phyloP scores from a whole-genome alignment of 2,888 invertebrate species.

The Mimumesa dahlbomi region DNA sequence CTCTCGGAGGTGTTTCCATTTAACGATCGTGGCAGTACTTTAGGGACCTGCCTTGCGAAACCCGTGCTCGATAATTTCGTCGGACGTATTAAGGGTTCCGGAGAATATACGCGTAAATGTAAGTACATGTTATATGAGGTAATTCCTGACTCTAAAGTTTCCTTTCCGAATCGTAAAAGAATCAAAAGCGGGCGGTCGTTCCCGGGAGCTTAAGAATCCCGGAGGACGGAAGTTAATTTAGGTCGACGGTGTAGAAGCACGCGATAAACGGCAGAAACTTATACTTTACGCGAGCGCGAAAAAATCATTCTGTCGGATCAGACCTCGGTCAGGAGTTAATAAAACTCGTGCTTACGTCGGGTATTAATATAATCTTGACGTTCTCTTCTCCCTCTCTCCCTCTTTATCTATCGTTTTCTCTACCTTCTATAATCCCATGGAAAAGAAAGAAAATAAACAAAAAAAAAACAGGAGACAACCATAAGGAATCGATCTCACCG shows the following conservation, averaged over 20 bases:
- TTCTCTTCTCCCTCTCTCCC: too few relatives aligned
- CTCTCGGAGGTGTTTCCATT: conserved; percentile 56
- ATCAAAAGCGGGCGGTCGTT: background rate
- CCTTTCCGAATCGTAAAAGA: conserved; percentile 42
- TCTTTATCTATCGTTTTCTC: too few relatives aligned
- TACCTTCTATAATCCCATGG: too few relatives aligned
- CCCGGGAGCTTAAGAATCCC: background rate
- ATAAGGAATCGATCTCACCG: too few relatives aligned
- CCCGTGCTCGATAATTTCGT: conserved; percentile 57
- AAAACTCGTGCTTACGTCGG: background rate
- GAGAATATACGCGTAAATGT: conserved; percentile 40
- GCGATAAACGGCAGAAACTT: conserved; percentile 3
- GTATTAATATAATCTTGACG: too few relatives aligned
- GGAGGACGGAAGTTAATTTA: conserved; percentile 19
- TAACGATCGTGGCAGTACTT: conserved; percentile 55
- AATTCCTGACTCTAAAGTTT: conserved; percentile 45
- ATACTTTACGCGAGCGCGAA: background rate
- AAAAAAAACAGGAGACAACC: too few relatives aligned
- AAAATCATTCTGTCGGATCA: background rate
- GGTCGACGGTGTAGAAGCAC: conserved; percentile 1
- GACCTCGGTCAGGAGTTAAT: background rate
- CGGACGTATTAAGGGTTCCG: conserved; percentile 53
- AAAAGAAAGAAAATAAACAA: too few relatives aligned
- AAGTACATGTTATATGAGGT: conserved; percentile 54
- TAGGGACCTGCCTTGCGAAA: conserved; percentile 50